Percentiles rank a stretch among this genome's conserved stretches.
phyloP scores from a whole-genome alignment of 2,113 vertebrate species.

The Prunella fulvescens region DNA sequence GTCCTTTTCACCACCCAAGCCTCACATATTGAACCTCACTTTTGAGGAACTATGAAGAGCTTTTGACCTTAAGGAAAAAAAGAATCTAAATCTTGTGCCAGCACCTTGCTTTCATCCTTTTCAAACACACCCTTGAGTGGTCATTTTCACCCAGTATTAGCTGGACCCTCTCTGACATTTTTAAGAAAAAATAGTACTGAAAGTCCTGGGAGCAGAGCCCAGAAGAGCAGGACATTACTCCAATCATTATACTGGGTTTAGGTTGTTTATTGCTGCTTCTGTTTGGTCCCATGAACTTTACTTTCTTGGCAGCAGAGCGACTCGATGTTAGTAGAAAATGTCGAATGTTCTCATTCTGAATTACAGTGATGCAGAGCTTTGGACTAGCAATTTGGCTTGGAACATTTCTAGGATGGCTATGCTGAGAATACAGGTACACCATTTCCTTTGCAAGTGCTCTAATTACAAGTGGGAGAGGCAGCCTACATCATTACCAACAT shows the following conservation, averaged over 20 bases:
- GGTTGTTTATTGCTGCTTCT: not conserved
- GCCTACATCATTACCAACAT: not conserved
- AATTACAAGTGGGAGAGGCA: not conserved
- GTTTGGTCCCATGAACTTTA: not conserved
- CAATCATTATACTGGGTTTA: not conserved
- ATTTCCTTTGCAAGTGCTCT: not conserved
- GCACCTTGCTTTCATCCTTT: not conserved
- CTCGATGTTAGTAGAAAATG: not conserved
- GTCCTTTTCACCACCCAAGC: not conserved
- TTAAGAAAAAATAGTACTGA: not conserved
- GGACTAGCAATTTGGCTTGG: not conserved
- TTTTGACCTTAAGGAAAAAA: not conserved
- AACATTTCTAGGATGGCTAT: not conserved
- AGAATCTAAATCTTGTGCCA: not conserved
- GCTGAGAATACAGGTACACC: not conserved
- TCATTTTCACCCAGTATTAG: not conserved
- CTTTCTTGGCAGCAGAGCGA: not conserved
- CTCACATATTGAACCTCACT: not conserved
- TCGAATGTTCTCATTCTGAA: not conserved
- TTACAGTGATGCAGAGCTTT: not conserved
- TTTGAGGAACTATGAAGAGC: not conserved
- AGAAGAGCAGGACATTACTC: not conserved
- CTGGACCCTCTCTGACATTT: not conserved
- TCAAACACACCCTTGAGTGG: not conserved
- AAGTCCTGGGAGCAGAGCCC: not conserved